These are phyloP conservation scores for Theonella swinhoei DNA, from an alignment of 37 sponge, comb jelly and placozoan genomes.

Conservation along the genomic window DNA sequence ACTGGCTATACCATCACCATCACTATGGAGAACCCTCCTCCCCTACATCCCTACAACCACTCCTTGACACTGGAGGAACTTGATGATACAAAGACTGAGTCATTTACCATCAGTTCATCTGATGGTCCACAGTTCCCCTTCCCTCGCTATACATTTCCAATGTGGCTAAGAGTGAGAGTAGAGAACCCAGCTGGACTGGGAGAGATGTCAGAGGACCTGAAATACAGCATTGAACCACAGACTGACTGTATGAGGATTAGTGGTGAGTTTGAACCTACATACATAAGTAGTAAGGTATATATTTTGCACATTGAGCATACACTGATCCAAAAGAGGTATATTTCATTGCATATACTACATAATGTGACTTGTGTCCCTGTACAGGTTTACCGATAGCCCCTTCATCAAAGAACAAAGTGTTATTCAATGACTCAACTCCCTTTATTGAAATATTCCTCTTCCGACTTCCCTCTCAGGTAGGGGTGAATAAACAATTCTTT, in stretches of 20 bases:
- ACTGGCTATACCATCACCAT: neutral
- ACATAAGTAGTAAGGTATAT: too few species aligned
- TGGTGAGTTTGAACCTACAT: too few species aligned
- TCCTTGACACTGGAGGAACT: neutral
- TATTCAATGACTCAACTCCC: neutral
- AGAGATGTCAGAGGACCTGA: too few species aligned
- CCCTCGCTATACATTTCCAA: neutral
- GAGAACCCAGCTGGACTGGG: neutral
- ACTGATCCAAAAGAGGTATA: too few species aligned
- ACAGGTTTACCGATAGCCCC: too few species aligned
- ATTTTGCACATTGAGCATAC: too few species aligned
- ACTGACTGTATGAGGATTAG: too few species aligned
- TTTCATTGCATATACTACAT: too few species aligned
- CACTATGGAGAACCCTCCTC: neutral
- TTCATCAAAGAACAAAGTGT: neutral
- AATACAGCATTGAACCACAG: too few species aligned
- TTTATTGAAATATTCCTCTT: neutral
- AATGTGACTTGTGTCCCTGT: too few species aligned
- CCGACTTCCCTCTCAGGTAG: neutral
- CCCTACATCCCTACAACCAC: neutral
- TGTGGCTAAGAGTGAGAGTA: neutral
- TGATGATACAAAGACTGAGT: neutral
- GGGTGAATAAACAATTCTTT: too few species aligned
- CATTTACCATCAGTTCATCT: neutral
- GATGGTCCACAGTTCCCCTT: neutral